Evolutionary conservation across 2,888 invertebrate genomes (phyloP).

Genomic region (Parnassius mnemosyne): DNA sequence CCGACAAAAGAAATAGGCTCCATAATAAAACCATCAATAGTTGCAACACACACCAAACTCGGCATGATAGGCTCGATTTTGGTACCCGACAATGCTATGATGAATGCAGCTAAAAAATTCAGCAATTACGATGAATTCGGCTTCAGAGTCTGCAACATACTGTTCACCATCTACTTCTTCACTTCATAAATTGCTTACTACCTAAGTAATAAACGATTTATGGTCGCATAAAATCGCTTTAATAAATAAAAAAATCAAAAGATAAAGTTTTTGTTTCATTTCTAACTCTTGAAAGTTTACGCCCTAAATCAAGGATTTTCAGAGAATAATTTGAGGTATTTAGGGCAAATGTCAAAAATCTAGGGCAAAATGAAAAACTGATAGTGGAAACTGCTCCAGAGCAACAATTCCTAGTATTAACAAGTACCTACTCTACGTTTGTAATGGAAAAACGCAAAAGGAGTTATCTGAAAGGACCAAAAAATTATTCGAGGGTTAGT

Average conservation of each 20-base stretch:
- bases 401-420: too few relatives aligned
- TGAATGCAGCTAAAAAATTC: background rate
- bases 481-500: too few relatives aligned
- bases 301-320: background rate
- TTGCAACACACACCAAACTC: background rate
- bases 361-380: background rate
- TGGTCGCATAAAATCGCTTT: background rate
- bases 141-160: background rate
- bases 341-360: background rate
- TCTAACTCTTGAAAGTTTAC: background rate
- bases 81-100: background rate
- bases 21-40: background rate
- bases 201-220: background rate
- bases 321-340: background rate
- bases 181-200: too few relatives aligned
- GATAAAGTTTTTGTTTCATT: background rate
- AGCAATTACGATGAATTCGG: too few relatives aligned
- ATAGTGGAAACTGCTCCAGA: background rate
- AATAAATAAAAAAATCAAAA: background rate
- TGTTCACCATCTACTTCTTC: too few relatives aligned
- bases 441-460: too few relatives aligned
- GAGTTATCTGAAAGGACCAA: too few relatives aligned
- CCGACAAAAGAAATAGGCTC: background rate
- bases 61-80: background rate
- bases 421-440: too few relatives aligned